Percentiles rank a stretch among this genome's conserved stretches.
phyloP scores from a whole-genome alignment of 2,113 vertebrate species.

The Dissostichus mawsoni region DNA sequence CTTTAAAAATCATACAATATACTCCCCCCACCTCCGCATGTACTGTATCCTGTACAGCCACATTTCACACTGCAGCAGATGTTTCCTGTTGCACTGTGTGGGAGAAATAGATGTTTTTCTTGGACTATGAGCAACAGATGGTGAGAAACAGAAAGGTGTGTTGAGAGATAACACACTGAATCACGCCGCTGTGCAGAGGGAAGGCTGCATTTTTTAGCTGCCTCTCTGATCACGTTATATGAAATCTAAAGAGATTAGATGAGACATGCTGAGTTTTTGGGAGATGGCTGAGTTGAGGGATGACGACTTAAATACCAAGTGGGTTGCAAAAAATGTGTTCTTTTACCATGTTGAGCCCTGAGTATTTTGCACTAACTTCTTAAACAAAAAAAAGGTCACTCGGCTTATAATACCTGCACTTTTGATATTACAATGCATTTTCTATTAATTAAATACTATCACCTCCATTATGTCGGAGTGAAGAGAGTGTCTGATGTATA shows the following conservation, averaged over 20 bases:
- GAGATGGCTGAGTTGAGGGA: background rate
- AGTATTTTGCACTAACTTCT: background rate
- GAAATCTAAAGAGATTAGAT: background rate
- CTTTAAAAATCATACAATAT: constrained; percentile 29
- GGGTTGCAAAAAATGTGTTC: background rate
- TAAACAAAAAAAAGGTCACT: background rate
- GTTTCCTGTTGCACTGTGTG: constrained; percentile 72
- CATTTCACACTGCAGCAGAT: constrained; percentile 66
- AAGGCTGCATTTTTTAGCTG: constrained; percentile 28
- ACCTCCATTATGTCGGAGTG: background rate
- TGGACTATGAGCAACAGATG: constrained; percentile 68
- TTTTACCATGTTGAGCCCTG: background rate
- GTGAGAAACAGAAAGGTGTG: constrained; percentile 64
- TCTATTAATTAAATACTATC: background rate
- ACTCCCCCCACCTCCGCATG: constrained; percentile 16
- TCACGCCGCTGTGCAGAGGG: constrained; percentile 12
- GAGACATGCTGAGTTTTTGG: background rate
- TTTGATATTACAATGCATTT: no score
- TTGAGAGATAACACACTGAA: constrained; percentile 59
- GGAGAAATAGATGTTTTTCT: constrained; percentile 62
- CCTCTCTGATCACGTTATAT: constrained; percentile 31
- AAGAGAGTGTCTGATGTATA: background rate
- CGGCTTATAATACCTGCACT: no score
- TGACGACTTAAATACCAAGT: background rate
- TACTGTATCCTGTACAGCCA: constrained; percentile 39